Base-by-base conservation (phyloP, 2,797 vertebrate genomes). In the Trachops cirrhosus region DNA sequence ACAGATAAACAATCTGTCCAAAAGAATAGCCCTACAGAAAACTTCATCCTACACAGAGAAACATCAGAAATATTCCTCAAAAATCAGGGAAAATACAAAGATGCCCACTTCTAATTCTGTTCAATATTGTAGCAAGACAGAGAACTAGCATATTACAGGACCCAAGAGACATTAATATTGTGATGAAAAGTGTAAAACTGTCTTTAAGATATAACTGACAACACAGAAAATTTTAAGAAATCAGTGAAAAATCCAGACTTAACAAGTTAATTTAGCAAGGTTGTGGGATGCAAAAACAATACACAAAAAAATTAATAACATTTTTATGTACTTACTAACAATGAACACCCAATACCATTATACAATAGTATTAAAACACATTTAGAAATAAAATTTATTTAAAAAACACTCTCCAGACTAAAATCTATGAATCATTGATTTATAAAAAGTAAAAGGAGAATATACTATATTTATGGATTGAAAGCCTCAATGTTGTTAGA, bases 241-340 rank as follows among this genome's bases (percentile, higher is more conserved):
- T 78, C 41, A 34, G 44, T 68, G 21, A 95, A 95, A 84, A 85
- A 62, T 3, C 8, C 37, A 6, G 19, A 82, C 67, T 79, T 93
- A 82, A 80, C 19, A 46, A 90, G 26, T 62, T 94, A 91, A 96
- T 68, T 46, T 78, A 95, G 41, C 54, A 83, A 95, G 19, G 6
- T 64, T 70, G 3, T 80, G 6, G 9, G 4, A 68, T 71, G 74
- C 39, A 95, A 94, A 89, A 37, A 12, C 26, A 57, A 78, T n/a
- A 80, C 4, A 52, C 54, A 93, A 59, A 26, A 11, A 22, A 12
- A 32, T 5, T 2, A 82, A 74, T 34, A 57, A 37, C 26, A 41
- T 57, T 84, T 75, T 37, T 62, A 22, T n/a, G n/a, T 19, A 59
- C 34, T 39, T 19, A 59, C 34, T 39, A 89, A 71, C 21, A 82